Conservation (phyloP, 2,888 invertebrate species). For the Cheilosia vernalis region DNA sequence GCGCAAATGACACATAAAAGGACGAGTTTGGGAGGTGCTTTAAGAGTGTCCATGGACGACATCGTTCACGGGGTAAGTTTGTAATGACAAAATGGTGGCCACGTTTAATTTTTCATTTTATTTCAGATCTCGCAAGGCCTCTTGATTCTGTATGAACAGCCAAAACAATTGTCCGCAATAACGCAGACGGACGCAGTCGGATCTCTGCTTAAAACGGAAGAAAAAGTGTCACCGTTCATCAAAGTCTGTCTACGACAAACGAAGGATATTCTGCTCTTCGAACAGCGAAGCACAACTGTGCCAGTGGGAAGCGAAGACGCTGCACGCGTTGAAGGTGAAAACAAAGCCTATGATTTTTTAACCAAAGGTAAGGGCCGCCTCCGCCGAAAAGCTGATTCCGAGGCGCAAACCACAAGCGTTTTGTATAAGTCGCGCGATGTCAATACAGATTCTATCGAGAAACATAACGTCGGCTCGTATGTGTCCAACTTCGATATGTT, state of each 20-base stretch:
- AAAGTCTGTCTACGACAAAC: slow-evolving; percentile 88
- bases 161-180: neutral
- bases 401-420: slow-evolving; percentile 87
- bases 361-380: slow-evolving; percentile 88
- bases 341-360: slow-evolving; percentile 87
- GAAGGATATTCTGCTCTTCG: slow-evolving; percentile 86
- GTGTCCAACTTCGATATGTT: slow-evolving; percentile 92
- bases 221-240: slow-evolving; percentile 84
- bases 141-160: slow-evolving; percentile 31
- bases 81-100: neutral
- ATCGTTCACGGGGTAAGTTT: slow-evolving; percentile 75
- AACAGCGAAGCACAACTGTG: slow-evolving; percentile 87
- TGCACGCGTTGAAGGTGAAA: slow-evolving; percentile 85
- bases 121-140: slow-evolving; percentile 45
- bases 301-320: slow-evolving; percentile 86
- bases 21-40: slow-evolving; percentile 64
- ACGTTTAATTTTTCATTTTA: neutral
- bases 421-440: slow-evolving; percentile 88
- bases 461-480: slow-evolving; percentile 86
- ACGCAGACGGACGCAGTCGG: rapidly evolving
- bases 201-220: neutral
- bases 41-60: slow-evolving; percentile 70
- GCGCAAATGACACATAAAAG: neutral
- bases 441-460: slow-evolving; percentile 85
- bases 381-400: slow-evolving; percentile 87